These are phyloP conservation scores for Megastigmus dorsalis DNA, from an alignment of 2,888 invertebrate species.

Conservation along the genomic window DNA sequence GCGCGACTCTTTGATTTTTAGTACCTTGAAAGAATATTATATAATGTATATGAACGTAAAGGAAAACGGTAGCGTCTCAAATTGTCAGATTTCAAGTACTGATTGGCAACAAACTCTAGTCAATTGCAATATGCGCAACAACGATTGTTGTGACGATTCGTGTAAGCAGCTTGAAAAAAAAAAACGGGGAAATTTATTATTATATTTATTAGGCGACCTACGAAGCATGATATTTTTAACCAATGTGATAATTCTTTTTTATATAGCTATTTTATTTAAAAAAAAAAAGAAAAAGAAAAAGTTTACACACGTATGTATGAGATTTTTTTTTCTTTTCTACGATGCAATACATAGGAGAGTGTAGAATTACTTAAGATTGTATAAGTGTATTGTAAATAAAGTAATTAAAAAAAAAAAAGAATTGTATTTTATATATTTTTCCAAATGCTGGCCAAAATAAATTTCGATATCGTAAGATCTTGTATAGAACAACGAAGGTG, in stretches of 20 bases:
- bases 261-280: constrained; percentile 1
- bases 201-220: constrained; percentile 22
- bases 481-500: too few species aligned
- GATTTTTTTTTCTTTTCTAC: too few species aligned
- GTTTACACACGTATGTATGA: not conserved
- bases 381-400: constrained; percentile 49
- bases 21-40: too few species aligned
- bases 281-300: too few species aligned
- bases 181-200: too few species aligned
- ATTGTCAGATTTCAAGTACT: constrained; percentile 3
- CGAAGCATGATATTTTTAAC: constrained; percentile 20
- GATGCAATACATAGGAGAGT: too few species aligned
- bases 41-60: too few species aligned
- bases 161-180: not conserved
- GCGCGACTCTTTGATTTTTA: too few species aligned
- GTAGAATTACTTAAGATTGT: too few species aligned
- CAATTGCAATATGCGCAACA: constrained; percentile 35
- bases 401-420: constrained; percentile 31
- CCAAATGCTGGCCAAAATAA: constrained; percentile 26
- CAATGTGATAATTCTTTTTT: constrained; percentile 43
- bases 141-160: constrained; percentile 22
- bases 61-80: not conserved
- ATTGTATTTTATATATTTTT: constrained; percentile 26
- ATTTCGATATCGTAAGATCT: not conserved
- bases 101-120: constrained; percentile 53